These are phyloP conservation scores for Cryptoblepharus egeriae DNA, from an alignment of 2,797 vertebrate species.

Conservation along the genomic window DNA sequence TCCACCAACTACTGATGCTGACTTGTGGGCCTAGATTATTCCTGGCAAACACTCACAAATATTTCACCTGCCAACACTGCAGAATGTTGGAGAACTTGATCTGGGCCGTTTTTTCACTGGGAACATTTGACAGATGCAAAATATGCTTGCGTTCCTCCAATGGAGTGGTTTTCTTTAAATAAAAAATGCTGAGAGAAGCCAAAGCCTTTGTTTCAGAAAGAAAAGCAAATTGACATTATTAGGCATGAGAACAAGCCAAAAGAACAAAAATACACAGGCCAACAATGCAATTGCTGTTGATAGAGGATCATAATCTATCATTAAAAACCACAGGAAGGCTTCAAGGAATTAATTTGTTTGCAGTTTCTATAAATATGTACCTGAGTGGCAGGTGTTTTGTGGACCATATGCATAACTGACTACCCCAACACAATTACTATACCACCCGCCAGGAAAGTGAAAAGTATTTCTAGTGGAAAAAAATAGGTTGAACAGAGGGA, in stretches of 20 bases:
- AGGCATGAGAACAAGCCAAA: slow-evolving; percentile 9
- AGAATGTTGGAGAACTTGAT: neutral
- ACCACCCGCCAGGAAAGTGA: slow-evolving; percentile 31
- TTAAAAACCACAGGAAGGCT: slow-evolving; percentile 55
- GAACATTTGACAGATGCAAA: neutral
- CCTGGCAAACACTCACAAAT: neutral
- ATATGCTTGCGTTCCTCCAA: neutral
- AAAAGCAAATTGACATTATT: neutral
- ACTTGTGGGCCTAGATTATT: neutral
- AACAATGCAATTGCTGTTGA: slow-evolving; percentile 37
- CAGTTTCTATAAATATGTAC: slow-evolving; percentile 61
- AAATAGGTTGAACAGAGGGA: slow-evolving; percentile 36
- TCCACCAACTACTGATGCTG: neutral
- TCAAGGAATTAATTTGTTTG: slow-evolving; percentile 68
- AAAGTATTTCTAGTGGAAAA: slow-evolving; percentile 66
- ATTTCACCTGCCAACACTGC: neutral
- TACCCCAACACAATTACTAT: slow-evolving; percentile 58
- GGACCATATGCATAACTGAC: slow-evolving; percentile 56
- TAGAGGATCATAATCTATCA: slow-evolving; percentile 40
- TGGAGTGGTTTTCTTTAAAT: neutral
- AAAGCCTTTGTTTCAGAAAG: neutral
- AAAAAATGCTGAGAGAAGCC: slow-evolving; percentile 3
- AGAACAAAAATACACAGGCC: slow-evolving; percentile 26
- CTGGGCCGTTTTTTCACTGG: neutral
- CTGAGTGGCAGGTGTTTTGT: slow-evolving; percentile 59